Conservation (phyloP, 2,797 vertebrate genomes). For the Poecilia picta region DNA sequence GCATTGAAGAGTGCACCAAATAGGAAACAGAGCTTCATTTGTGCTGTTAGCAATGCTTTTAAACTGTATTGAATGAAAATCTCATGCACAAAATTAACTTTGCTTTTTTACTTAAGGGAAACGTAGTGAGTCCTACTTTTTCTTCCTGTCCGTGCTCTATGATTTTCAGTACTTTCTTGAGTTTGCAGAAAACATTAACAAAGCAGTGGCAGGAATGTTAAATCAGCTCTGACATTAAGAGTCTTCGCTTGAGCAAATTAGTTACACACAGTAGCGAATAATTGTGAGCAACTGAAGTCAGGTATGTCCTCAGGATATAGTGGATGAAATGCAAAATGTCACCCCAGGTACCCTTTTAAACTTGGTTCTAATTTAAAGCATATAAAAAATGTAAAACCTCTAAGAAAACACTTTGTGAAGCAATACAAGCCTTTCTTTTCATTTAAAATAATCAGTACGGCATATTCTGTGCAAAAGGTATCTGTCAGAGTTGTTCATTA, state of each 20-base stretch:
- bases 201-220: neutral
- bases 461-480: neutral
- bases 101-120: constrained; percentile 20
- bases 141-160: constrained; percentile 1
- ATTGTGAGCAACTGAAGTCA: constrained; percentile 10
- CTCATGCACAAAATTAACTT: constrained; percentile 38
- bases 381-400: neutral
- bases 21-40: constrained; percentile 32
- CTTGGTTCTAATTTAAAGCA: neutral
- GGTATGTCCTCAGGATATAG: neutral
- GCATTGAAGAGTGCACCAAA: constrained; percentile 3
- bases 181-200: constrained; percentile 22
- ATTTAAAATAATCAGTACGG: neutral
- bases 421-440: neutral
- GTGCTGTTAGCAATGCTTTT: constrained; percentile 28
- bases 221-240: constrained; percentile 16
- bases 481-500: neutral
- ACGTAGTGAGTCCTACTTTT: neutral
- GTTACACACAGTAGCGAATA: neutral
- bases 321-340: neutral
- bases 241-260: constrained; percentile 8
- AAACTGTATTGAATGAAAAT: constrained; percentile 29
- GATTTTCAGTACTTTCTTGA: constrained; percentile 2
- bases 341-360: neutral
- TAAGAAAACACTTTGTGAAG: neutral